A percentile compares a stretch with the other conserved stretches of the same genome.
These are phyloP conservation scores for Heliconius charithonia DNA, from an alignment of 2,888 invertebrate species.

Conservation along the genomic window DNA sequence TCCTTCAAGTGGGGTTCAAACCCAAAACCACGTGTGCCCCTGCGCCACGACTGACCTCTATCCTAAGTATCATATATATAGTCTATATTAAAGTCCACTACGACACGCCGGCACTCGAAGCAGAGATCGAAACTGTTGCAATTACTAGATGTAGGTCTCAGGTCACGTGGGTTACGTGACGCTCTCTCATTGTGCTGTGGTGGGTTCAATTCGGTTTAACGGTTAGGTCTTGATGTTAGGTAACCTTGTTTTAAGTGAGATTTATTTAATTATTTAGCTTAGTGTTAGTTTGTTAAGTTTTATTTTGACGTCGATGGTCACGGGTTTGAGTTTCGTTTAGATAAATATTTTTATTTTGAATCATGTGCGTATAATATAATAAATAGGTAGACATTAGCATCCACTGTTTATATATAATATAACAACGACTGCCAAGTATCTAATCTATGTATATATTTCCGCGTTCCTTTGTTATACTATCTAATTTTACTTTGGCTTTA, in stretches of 20 bases:
- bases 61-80: not conserved
- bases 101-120: conserved; percentile 20
- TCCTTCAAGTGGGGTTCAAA: too few species aligned
- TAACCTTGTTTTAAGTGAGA: not conserved
- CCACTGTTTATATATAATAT: not conserved
- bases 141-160: conserved; percentile 34
- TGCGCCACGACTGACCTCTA: too few species aligned
- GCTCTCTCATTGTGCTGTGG: conserved; percentile 19
- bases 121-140: conserved; percentile 22
- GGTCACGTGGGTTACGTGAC: conserved; percentile 30
- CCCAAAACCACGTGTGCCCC: too few species aligned
- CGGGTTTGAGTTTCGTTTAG: too few species aligned
- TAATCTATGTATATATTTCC: conserved; percentile 19
- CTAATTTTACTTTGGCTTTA: conserved; percentile 1
- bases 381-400: not conserved
- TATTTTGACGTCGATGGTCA: too few species aligned
- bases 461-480: conserved; percentile 17
- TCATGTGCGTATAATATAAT: not conserved
- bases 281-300: too few species aligned
- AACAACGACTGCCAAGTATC: conserved; percentile 8
- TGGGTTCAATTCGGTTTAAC: conserved; percentile 18
- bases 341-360: too few species aligned
- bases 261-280: too few species aligned
- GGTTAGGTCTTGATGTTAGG: not conserved
- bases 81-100: conserved; percentile 28